Base-by-base conservation (phyloP, 2,797 vertebrate genomes). In the Pagetopsis macropterus region DNA sequence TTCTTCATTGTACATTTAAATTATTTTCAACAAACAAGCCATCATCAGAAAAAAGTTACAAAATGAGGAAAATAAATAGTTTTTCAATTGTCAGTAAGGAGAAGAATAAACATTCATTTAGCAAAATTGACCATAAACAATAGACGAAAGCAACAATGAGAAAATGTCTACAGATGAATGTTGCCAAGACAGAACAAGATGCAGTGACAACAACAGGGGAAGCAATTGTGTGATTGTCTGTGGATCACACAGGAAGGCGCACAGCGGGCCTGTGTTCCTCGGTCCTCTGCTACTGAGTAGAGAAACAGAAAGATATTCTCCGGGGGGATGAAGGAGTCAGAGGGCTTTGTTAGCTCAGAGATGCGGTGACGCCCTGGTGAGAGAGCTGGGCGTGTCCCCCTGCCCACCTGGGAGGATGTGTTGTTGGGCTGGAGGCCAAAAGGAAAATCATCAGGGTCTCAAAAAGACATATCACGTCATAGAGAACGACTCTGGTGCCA, bases 61-160 rank as follows among this genome's bases (percentile, higher is more conserved):
- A 78, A 80, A 85, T 78, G 81, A 88, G 84, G 52, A 54, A 50
- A 74, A 85, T 70, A 72, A 81, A 81, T 81, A 31, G 74, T 77
- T 84, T 77, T 82, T 87, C 76, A 82, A 66, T 85, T 90, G 86
- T 83, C 83, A 82, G 72, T 75, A 59, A 74, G 61, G 54, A 84
- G 62, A 59, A 80, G 80, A 91, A 92, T 82, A 89, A 91, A 90
- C 85, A 72, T 77, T 76, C 72, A 82, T 86, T 89, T 81, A 7
- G 78, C 76, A 75, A 90, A 90, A 89, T 83, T 79, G 66, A 83
- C 76, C 86, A 79, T 70, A 91, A 89, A 92, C 86, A 92, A 92
- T 75, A 67, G 77, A 70, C 74, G 55, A 75, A 69, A 72, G 50
- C 80, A 88, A 86, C 81, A 90, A 92, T 81, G 70, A 54, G 51